Evolutionary conservation across 2,888 invertebrate genomes (phyloP).

Genomic region (Drosophila ezoana): DNA sequence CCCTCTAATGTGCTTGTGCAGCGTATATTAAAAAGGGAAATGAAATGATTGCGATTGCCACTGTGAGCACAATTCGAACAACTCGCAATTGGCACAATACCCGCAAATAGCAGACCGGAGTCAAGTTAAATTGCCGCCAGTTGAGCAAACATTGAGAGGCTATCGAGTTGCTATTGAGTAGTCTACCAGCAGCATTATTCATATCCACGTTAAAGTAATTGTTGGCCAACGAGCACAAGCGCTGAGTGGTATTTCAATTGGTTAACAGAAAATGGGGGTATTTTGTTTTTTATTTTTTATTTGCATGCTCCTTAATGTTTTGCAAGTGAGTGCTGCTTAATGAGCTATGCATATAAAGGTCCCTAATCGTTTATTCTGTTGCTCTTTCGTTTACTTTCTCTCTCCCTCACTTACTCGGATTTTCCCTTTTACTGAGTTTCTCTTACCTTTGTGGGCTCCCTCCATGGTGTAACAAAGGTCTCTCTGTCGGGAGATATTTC

Average conservation of each 20-base stretch:
- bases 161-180: constrained; percentile 67
- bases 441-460: no score
- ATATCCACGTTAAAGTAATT: constrained; percentile 65
- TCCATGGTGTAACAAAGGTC: no score
- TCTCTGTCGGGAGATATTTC: no score
- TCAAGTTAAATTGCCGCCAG: constrained; percentile 65
- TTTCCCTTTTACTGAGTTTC: no score
- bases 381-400: background rate
- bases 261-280: background rate
- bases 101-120: constrained; percentile 58
- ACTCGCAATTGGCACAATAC: constrained; percentile 75
- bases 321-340: no score
- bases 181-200: constrained; percentile 24
- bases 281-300: background rate
- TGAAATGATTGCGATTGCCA: constrained; percentile 79
- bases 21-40: constrained; percentile 81
- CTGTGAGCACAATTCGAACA: constrained; percentile 50
- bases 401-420: background rate
- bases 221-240: constrained; percentile 54
- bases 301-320: no score
- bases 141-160: constrained; percentile 76
- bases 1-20: constrained; percentile 74
- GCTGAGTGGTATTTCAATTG: constrained; percentile 23
- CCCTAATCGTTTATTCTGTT: no score
- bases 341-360: no score